These are phyloP conservation scores for Rhinichthys klamathensis DNA, from an alignment of 2,113 vertebrate genomes.

Conservation along the genomic window DNA sequence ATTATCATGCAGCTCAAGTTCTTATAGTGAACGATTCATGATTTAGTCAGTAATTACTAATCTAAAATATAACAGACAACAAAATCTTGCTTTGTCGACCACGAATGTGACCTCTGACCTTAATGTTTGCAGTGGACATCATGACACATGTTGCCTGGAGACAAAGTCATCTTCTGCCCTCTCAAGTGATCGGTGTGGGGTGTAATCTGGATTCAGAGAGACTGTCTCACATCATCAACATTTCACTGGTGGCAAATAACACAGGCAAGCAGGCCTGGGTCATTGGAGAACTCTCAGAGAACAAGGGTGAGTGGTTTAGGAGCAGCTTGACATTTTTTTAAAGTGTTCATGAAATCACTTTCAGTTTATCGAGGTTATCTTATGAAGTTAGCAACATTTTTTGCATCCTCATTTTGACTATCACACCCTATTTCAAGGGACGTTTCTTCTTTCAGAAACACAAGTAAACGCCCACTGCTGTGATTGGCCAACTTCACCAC, in stretches of 20 bases:
- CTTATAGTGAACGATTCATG: not conserved
- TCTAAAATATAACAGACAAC: not conserved
- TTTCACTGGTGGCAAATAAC: constrained; percentile 75
- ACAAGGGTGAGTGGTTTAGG: constrained; percentile 81
- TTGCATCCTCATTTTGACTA: not conserved
- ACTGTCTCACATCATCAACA: constrained; percentile 80
- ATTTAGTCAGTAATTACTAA: not conserved
- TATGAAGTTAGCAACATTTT: not conserved
- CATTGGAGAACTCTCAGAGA: constrained; percentile 90
- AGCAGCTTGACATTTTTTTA: not conserved
- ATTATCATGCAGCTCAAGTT: too few species aligned
- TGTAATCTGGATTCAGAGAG: constrained; percentile 92
- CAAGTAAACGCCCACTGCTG: not conserved
- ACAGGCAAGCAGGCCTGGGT: constrained; percentile 84
- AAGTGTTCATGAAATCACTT: not conserved
- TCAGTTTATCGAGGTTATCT: not conserved
- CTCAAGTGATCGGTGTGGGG: constrained; percentile 87
- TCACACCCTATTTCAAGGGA: not conserved
- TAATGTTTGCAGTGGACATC: constrained; percentile 83
- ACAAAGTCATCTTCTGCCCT: constrained; percentile 85
- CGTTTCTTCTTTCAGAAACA: not conserved
- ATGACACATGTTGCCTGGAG: constrained; percentile 95
- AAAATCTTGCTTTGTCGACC: not conserved
- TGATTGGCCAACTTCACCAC: too few species aligned
- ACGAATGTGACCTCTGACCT: constrained; percentile 5